A percentile compares a stretch with the other conserved stretches of the same genome.
phyloP scores from a whole-genome alignment of 2,888 invertebrate genomes.

The Scaptomyza tumidula region DNA sequence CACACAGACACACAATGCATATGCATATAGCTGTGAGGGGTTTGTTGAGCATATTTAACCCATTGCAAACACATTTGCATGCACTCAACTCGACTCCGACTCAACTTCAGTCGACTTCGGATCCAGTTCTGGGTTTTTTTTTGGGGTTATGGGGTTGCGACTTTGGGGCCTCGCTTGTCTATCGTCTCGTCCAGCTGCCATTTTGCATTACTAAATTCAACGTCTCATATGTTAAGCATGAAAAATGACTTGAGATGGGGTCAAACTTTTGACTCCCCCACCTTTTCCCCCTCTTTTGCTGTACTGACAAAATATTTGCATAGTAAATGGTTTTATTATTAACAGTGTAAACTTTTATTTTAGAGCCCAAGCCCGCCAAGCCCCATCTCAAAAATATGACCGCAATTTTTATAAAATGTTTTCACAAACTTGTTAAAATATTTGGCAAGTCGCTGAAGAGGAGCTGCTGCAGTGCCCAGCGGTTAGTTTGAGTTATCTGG shows the following conservation, averaged over 20 bases:
- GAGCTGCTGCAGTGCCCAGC: constrained; percentile 29
- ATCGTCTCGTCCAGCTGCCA: constrained; percentile 43
- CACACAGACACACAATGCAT: constrained; percentile 53
- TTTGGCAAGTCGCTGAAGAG: constrained; percentile 58
- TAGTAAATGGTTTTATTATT: constrained; percentile 79
- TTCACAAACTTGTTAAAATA: constrained; percentile 76
- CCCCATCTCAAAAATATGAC: constrained; percentile 18
- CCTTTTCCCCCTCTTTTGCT: neutral
- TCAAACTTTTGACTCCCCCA: neutral
- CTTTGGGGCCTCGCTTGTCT: constrained; percentile 22
- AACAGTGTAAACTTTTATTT: constrained; percentile 73
- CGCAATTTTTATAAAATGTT: constrained; percentile 71
- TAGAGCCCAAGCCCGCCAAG: constrained; percentile 14
- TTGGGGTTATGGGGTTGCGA: constrained; percentile 3
- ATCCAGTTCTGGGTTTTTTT: constrained; percentile 11
- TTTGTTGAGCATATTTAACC: constrained; percentile 67
- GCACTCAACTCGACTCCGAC: constrained; percentile 52
- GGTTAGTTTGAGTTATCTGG: constrained; percentile 32
- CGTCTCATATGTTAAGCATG: constrained; percentile 69
- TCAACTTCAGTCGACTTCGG: constrained; percentile 14
- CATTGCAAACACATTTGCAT: constrained; percentile 75
- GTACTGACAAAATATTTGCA: constrained; percentile 69
- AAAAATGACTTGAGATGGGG: constrained; percentile 67
- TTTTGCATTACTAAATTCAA: constrained; percentile 56
- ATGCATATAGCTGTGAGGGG: constrained; percentile 51